A percentile compares a stretch with the other conserved stretches of the same genome.
Evolutionary conservation across 2,797 vertebrate species (phyloP).

Genomic region (Linurgus olivaceus): DNA sequence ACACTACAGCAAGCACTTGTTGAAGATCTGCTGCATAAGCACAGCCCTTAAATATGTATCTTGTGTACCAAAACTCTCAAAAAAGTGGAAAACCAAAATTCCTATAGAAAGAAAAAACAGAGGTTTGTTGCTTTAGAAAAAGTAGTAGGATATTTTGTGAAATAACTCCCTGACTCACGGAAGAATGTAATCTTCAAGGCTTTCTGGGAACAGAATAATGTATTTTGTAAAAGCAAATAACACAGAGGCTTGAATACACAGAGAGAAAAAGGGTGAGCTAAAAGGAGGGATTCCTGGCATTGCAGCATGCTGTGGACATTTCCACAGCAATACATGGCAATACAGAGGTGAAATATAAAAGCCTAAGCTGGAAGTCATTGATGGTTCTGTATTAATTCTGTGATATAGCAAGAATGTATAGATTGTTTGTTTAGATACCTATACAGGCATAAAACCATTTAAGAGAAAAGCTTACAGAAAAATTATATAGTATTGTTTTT

Average conservation of each 20-base stretch:
- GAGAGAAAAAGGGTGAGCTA: not conserved
- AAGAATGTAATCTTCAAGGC: constrained; percentile 17
- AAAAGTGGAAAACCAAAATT: not conserved
- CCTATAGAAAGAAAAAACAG: not conserved
- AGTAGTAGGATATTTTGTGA: not conserved
- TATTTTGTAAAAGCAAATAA: constrained; percentile 51
- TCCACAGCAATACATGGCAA: not conserved
- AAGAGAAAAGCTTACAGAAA: not conserved
- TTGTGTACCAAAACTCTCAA: not conserved
- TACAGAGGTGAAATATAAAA: not conserved
- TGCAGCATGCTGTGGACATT: not conserved
- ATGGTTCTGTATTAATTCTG: not conserved
- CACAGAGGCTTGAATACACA: not conserved
- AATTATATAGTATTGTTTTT: not conserved
- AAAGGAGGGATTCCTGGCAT: constrained; percentile 37
- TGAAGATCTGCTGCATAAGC: not conserved
- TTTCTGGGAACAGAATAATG: constrained; percentile 29
- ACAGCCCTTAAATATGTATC: not conserved
- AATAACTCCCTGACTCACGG: not conserved
- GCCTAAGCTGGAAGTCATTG: not conserved
- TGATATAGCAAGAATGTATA: not conserved
- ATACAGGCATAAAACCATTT: not conserved
- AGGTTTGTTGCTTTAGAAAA: not conserved
- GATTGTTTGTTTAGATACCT: not conserved
- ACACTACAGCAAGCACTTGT: not conserved